Evolutionary conservation across 2,888 invertebrate species (phyloP), one percentile per base, ranked within the genome.

Genomic region (Pinctada fucata): DNA sequence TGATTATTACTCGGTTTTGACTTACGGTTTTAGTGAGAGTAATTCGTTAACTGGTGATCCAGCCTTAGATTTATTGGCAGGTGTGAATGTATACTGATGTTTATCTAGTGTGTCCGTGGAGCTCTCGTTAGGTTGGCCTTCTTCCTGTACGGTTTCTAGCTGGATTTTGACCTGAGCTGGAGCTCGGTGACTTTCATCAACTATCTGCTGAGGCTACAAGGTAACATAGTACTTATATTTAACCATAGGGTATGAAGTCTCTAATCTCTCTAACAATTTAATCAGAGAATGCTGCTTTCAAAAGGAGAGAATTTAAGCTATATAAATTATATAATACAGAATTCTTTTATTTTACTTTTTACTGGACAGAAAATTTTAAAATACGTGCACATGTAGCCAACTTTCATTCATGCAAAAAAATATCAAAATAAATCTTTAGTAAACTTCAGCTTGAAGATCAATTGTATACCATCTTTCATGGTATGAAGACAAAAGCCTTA

Each of bases 131-230:
- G 52, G 58, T 63, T 66, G 72, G 4, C 64, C 45, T 76, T 90
- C 90, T 76, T 90, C 90, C 10, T 86, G 83, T 6, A 89, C 90
- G 47, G 91, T 81, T 52, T 88, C 88, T 95, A 80, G 96, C 95
- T 48, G 95, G 95, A 93, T 96, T 74, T 83, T 87, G 58, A 87
- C 81, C 63, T 85, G 82, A 47, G 73, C 66, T 16, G 83, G 80
- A 5, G 81, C 78, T 8, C 81, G 75, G 71, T 97, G 97, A 92
- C 96, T 96, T 91, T 96, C 96, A 93, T 98, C 97, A 83, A 98
- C 96, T 89, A 98, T 97, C 74, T 97, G 96, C 94, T 98, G 97
- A 74, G 97, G 97, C 97, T 97, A 94, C 82, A 87, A 72, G 71
- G 67, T 3, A 69, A n/a, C n/a, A n/a, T n/a, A n/a, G n/a, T n/a